Conservation (phyloP, 2,888 invertebrate species). For the Odontocolon sp. region DNA sequence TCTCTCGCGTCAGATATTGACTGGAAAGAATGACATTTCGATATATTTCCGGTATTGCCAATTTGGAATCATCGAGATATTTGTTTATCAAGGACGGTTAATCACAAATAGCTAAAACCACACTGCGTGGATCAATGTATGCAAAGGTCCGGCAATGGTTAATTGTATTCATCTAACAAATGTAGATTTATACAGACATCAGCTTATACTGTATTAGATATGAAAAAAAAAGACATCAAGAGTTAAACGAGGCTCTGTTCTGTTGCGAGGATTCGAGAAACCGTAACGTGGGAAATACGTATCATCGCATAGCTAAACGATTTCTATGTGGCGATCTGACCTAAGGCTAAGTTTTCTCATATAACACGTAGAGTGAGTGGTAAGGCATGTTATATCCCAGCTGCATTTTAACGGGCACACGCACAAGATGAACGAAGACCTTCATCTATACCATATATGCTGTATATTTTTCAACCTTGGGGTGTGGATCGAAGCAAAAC, state of each 20-base stretch:
- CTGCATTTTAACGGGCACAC: conserved; percentile 53
- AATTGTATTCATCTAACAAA: neutral
- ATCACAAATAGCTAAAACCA: too few relatives aligned
- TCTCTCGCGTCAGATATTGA: conserved; percentile 36
- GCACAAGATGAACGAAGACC: conserved; percentile 45
- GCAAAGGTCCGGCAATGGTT: too few relatives aligned
- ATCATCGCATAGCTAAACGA: conserved; percentile 53
- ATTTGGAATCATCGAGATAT: conserved; percentile 37
- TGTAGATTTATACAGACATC: neutral
- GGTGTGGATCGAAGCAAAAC: conserved; percentile 22
- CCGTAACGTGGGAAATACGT: conserved; percentile 60
- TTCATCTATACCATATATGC: conserved; percentile 4
- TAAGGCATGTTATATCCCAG: conserved; percentile 12
- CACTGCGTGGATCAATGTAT: too few relatives aligned
- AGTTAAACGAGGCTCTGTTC: conserved; percentile 16
- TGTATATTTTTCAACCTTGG: neutral
- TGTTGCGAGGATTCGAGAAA: conserved; percentile 39
- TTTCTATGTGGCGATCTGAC: conserved; percentile 55
- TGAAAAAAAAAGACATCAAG: conserved; percentile 1
- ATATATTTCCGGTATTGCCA: conserved; percentile 48
- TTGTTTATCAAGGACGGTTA: conserved; percentile 37
- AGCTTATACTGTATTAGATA: neutral
- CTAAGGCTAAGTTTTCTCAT: conserved; percentile 50
- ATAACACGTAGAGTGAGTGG: conserved; percentile 19
- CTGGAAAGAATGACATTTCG: conserved; percentile 43